A percentile compares a stretch with the other conserved stretches of the same genome.
phyloP scores from a whole-genome alignment of 2,113 vertebrate species.

The Chloropsis cyanopogon region DNA sequence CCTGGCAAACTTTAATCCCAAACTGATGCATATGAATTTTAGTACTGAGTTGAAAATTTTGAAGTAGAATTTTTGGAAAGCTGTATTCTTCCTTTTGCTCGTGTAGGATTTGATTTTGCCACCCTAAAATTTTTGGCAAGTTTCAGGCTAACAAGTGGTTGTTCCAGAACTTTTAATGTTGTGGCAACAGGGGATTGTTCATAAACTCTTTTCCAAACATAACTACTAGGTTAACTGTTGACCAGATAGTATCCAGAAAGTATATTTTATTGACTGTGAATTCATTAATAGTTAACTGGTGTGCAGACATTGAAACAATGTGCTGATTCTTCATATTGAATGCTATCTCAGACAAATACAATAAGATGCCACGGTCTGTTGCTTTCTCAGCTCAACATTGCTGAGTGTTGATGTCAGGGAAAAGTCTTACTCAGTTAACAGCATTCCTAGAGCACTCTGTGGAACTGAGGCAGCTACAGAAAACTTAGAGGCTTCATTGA shows the following conservation, averaged over 20 bases:
- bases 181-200: background rate
- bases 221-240: conserved; percentile 43
- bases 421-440: conserved; percentile 23
- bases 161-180: background rate
- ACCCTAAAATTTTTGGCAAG: background rate
- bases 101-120: background rate
- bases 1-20: background rate
- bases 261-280: conserved; percentile 42
- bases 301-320: conserved; percentile 54
- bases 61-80: background rate
- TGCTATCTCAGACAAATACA: conserved; percentile 51
- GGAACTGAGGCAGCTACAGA: background rate
- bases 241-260: background rate
- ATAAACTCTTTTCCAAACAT: conserved; percentile 35
- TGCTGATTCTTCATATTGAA: conserved; percentile 27
- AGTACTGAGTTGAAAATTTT: background rate
- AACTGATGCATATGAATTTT: background rate
- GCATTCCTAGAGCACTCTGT: conserved; percentile 20
- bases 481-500: background rate
- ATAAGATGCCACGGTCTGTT: conserved; percentile 34
- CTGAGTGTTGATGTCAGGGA: conserved; percentile 42
- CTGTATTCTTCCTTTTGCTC: background rate
- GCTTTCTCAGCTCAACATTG: conserved; percentile 24
- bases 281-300: conserved; percentile 55
- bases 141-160: background rate